Evolutionary conservation across 2,113 vertebrate genomes (phyloP), one percentile per base, ranked within the genome.

Genomic region (Fregata magnificens): DNA sequence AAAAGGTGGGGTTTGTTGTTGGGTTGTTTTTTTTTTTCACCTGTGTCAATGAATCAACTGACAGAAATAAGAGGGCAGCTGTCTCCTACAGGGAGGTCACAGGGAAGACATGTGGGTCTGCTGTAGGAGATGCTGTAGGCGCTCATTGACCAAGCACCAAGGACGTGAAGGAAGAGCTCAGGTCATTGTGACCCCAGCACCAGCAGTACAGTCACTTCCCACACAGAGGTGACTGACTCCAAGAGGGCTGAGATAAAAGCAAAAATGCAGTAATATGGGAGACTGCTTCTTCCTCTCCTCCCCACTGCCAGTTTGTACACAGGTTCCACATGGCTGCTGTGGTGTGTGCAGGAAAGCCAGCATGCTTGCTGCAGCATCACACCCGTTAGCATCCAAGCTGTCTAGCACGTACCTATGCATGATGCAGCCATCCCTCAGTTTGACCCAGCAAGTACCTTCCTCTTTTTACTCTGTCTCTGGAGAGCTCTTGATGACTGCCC

Each of bases 221-320:
- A 1, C 16, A 6, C 36, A 80, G 40, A 72, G 19, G 16, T 32
- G 62, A 24, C 62, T 38, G n/a, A 32, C 26, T 42, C 22, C 36
- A 61, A 45, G 55, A 52, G 11, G 20, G 22, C 21, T 78, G 42
- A 85, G 62, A 34, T n/a, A 47, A 40, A 9, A 78, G 28, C 34
- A 82, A 22, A 76, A 56, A 52, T 28, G 6, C 56, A 50, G 6
- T 9, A 36, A 16, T 40, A 32, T 2, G 13, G 42, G 69, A 80
- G 31, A 36, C 22, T 24, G 20, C 9, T 74, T 62, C 50, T 82
- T 65, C 50, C 19, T n/a, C 20, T 84, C 26, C 29, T 79, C 34
- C 49, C 6, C 11, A 3, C 4, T 36, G 16, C 25, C 56, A 6
- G 0, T 59, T 47, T 56, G 34, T 9, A 6, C 0, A 0, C 55